Evolutionary conservation across 1,140 invertebrate genomes (phyloP).

Genomic region (Macrosteles quadrilineatus): DNA sequence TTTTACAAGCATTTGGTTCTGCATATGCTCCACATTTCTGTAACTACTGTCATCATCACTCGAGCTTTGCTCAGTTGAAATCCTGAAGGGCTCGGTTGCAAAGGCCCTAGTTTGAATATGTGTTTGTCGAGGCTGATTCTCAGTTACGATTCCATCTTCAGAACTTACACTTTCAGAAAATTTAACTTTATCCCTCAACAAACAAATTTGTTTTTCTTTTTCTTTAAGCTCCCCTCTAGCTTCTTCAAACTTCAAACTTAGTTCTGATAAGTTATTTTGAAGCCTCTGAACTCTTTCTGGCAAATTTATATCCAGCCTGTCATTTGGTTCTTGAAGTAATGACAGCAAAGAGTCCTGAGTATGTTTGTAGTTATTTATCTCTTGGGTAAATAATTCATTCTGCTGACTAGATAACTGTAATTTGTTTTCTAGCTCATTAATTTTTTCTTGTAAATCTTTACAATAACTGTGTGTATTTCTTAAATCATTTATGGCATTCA

Average conservation of each 20-base stretch:
- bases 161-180: neutral
- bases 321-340: neutral
- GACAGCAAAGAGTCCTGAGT: neutral
- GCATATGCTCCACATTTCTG: neutral
- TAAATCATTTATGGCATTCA: slow-evolving; percentile 25
- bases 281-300: neutral
- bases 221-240: slow-evolving; percentile 13
- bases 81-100: slow-evolving; percentile 1
- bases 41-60: slow-evolving; percentile 19
- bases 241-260: neutral
- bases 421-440: neutral
- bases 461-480: slow-evolving; percentile 8
- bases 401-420: neutral
- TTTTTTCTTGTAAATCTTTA: slow-evolving; percentile 10
- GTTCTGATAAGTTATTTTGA: neutral
- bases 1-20: slow-evolving; percentile 4
- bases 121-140: neutral
- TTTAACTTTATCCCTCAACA: neutral
- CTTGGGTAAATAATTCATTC: neutral
- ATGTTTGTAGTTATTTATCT: neutral
- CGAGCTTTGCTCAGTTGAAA: slow-evolving; percentile 13
- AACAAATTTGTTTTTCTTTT: neutral
- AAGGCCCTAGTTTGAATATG: neutral
- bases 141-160: neutral
- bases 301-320: neutral